These are phyloP conservation scores for Euphydryas editha DNA, from an alignment of 2,888 invertebrate species.

Conservation along the genomic window DNA sequence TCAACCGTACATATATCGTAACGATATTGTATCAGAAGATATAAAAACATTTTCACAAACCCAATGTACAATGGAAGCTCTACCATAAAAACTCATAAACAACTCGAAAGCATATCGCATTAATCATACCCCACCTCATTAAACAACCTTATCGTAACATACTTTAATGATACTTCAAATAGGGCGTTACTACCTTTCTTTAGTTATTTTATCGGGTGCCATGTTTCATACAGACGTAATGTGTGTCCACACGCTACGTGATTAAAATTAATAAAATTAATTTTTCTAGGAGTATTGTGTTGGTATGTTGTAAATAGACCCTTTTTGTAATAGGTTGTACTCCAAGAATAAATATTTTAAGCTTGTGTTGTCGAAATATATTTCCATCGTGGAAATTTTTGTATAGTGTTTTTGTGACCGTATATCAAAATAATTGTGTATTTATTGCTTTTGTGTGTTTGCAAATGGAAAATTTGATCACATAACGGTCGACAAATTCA, in stretches of 20 bases:
- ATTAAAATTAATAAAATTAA: conserved; percentile 83
- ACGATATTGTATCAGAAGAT: not conserved
- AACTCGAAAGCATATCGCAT: conserved; percentile 58
- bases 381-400: not conserved
- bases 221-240: conserved; percentile 77
- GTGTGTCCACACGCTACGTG: conserved; percentile 77
- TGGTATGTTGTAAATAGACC: conserved; percentile 36
- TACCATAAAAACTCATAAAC: conserved; percentile 56
- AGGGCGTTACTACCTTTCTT: conserved; percentile 58
- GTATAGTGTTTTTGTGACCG: not conserved
- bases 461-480: too few species aligned
- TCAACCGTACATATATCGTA: not conserved
- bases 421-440: too few species aligned
- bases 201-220: conserved; percentile 70
- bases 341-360: conserved; percentile 16
- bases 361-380: conserved; percentile 3
- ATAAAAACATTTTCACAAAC: not conserved
- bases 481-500: too few species aligned
- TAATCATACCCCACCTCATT: conserved; percentile 70
- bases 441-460: not conserved
- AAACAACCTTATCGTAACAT: conserved; percentile 76
- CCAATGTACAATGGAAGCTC: conserved; percentile 19
- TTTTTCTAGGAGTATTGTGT: conserved; percentile 37
- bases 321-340: conserved; percentile 28
- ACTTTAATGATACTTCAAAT: conserved; percentile 77